A percentile compares a stretch with the other conserved stretches of the same genome.
Conservation (phyloP, 2,888 invertebrate genomes). For the Cephus spinipes region DNA sequence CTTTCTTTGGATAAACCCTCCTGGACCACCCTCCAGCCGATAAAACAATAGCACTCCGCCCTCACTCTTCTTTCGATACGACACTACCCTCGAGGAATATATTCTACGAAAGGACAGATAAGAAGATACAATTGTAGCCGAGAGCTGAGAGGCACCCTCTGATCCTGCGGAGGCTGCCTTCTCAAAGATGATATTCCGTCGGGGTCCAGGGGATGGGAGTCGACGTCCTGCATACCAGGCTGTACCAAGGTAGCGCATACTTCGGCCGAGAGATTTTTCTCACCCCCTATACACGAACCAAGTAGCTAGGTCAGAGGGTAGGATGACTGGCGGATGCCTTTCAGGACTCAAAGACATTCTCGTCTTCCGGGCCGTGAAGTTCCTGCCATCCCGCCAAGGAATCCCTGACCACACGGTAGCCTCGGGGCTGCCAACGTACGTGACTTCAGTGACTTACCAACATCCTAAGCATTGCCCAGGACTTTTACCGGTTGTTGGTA, state of each 20-base stretch:
- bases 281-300: conserved; percentile 22
- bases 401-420: conserved; percentile 63
- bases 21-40: background rate
- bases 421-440: conserved; percentile 38
- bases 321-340: conserved; percentile 48
- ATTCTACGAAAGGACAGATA: background rate
- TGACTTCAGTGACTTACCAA: conserved; percentile 47
- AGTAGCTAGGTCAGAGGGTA: conserved; percentile 1
- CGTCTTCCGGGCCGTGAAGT: conserved; percentile 60
- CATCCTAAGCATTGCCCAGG: conserved; percentile 48
- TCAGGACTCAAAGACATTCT: conserved; percentile 65
- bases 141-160: background rate
- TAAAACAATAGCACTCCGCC: background rate
- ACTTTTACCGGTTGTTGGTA: conserved; percentile 26
- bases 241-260: conserved; percentile 41
- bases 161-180: background rate
- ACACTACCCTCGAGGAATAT: background rate
- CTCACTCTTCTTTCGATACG: background rate
- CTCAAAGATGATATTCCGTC: background rate
- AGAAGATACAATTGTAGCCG: background rate
- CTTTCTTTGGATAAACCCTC: background rate
- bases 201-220: background rate
- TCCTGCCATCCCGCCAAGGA: conserved; percentile 51
- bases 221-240: conserved; percentile 35
- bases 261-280: conserved; percentile 51